These are phyloP conservation scores for Anthopleura xanthogrammica DNA, from an alignment of 92 coral and sea anemone genomes.

Conservation along the genomic window DNA sequence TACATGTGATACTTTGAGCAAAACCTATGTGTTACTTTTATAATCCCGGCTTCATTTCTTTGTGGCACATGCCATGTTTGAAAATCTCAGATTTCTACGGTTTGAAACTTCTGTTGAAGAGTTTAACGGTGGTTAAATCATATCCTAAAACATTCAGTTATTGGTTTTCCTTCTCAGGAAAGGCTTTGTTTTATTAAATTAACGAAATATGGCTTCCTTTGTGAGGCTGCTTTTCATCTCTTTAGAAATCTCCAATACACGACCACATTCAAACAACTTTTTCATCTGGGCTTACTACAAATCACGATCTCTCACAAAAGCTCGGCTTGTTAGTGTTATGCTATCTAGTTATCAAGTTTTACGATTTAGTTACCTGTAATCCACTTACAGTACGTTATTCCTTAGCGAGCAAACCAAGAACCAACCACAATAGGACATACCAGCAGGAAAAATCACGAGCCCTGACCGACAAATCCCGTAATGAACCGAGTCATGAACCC, in stretches of 20 bases:
- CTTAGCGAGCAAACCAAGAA: not conserved
- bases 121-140: constrained; percentile 1
- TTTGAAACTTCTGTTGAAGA: constrained; percentile 6
- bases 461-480: constrained; percentile 21
- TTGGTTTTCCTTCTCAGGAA: constrained; percentile 16
- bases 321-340: constrained; percentile 11
- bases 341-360: constrained; percentile 17
- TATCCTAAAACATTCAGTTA: not conserved
- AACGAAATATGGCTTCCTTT: constrained; percentile 32
- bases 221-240: constrained; percentile 39
- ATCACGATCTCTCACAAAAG: constrained; percentile 32
- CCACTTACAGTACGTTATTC: constrained; percentile 53
- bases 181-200: constrained; percentile 36
- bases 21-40: constrained; percentile 11
- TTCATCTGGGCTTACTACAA: constrained; percentile 6
- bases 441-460: constrained; percentile 8
- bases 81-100: constrained; percentile 14
- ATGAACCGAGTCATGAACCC: constrained; percentile 28
- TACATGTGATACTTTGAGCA: constrained; percentile 32
- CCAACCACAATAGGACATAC: constrained; percentile 26
- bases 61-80: constrained; percentile 14
- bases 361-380: constrained; percentile 44
- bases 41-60: constrained; percentile 15
- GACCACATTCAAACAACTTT: constrained; percentile 41
- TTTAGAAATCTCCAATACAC: constrained; percentile 37